Evolutionary conservation across 2,113 vertebrate species (phyloP), one percentile per base, ranked within the genome.

Genomic region (Pterophyllum scalare): DNA sequence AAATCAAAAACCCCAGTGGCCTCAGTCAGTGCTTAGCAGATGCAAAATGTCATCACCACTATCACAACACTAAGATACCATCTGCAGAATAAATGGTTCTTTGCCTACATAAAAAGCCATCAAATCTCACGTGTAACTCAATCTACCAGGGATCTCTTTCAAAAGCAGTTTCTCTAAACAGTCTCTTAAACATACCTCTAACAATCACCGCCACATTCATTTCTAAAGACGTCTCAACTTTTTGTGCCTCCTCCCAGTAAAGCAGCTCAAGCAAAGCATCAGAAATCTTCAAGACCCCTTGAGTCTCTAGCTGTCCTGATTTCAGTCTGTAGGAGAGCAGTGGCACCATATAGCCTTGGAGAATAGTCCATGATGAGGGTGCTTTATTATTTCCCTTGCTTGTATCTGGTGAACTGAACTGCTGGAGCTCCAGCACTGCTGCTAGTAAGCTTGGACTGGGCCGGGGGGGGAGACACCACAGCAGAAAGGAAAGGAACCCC

Each of bases 321-420:
- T 92, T 90, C 65, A 67, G 80, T 58, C 61, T 49, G 76, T 33
- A 49, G 59, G 80, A 59, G 70, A 78, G 87, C 58, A 64, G 60
- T 22, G 75, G 84, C 77, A 81, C 80, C 78, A 60, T 15, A 40
- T 8, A 80, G 87, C 79, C 84, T 75, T 19, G 58, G 75, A 89
- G 80, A 90, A 93, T 91, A 93, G 89, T 89, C 87, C 91, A 79
- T 88, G 92, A 95, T 91, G 90, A 93, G 85, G 81, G 80, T 49
- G 38, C 70, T 91, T 90, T 79, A 75, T 56, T 59, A 59, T 64
- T 67, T 57, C 40, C 38, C 22, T 83, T 74, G 67, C 85, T 77
- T 20, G 22, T 77, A 86, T 85, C 43, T 90, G 88, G 86, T 79
- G 80, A 87, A 79, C 81, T 59, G 81, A 77, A 46, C 88, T 61